A percentile compares a stretch with the other conserved stretches of the same genome.
phyloP scores from a whole-genome alignment of 1,140 invertebrate species.

The Magallana gigas region DNA sequence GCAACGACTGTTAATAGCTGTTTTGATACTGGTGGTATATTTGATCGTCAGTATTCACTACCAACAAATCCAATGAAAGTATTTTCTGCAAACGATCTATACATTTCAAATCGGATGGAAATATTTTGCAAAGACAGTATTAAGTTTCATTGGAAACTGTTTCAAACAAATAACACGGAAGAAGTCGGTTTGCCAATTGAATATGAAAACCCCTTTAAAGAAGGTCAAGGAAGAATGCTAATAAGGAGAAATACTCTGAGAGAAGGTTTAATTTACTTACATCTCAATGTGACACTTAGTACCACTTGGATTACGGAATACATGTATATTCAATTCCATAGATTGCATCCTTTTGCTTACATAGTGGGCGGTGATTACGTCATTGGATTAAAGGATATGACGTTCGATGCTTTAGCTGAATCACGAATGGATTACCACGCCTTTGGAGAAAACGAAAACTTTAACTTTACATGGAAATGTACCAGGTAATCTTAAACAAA shows the following conservation, averaged over 20 bases:
- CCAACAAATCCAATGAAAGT: neutral
- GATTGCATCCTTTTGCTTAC: neutral
- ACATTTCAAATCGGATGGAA: neutral
- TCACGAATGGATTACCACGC: neutral
- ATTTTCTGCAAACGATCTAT: neutral
- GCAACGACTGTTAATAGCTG: neutral
- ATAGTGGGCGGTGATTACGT: neutral
- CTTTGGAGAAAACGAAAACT: neutral
- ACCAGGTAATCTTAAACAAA: neutral
- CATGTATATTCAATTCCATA: neutral
- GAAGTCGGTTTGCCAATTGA: neutral
- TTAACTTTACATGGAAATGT: neutral
- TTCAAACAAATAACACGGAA: neutral
- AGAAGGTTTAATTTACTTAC: neutral
- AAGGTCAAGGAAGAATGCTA: neutral
- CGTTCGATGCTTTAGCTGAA: neutral
- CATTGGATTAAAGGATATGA: neutral
- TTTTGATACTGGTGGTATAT: neutral
- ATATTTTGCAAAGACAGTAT: neutral
- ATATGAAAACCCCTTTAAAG: neutral
- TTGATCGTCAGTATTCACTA: neutral
- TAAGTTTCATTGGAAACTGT: neutral
- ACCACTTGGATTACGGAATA: conserved; percentile 5
- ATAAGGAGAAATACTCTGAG: neutral
- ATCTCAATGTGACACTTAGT: neutral